phyloP scores from a whole-genome alignment of 2,888 invertebrate species.

The Lasioglossum marginatum region DNA sequence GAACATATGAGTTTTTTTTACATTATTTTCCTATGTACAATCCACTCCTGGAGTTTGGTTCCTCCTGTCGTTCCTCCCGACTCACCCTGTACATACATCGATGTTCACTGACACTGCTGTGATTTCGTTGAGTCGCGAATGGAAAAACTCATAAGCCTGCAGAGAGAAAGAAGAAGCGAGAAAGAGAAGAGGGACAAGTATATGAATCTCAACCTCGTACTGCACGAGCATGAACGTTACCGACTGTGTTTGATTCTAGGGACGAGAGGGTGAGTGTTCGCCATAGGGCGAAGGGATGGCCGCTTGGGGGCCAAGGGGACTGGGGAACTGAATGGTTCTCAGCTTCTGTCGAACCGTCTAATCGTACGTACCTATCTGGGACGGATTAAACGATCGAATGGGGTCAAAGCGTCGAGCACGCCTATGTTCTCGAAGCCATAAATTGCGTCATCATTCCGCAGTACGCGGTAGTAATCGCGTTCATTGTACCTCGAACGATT shows the following conservation, averaged over 20 bases:
- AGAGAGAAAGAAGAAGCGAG: neutral
- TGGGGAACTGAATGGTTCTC: conserved; percentile 60
- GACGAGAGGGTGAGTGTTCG: conserved; percentile 12
- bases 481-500: conserved; percentile 27
- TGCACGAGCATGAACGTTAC: conserved; percentile 27
- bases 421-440: conserved; percentile 57
- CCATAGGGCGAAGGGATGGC: conserved; percentile 33
- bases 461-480: conserved; percentile 59
- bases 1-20: too few relatives aligned
- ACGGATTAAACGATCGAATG: conserved; percentile 71
- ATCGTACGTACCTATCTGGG: conserved; percentile 70
- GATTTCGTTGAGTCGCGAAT: conserved; percentile 53
- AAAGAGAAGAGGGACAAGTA: neutral
- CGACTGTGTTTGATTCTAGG: conserved; percentile 22
- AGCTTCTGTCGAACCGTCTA: conserved; percentile 71
- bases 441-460: conserved; percentile 63
- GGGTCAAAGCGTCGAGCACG: conserved; percentile 58
- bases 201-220: conserved; percentile 28
- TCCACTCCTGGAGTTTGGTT: too few relatives aligned
- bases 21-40: too few relatives aligned
- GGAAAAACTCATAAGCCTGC: conserved; percentile 66
- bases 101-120: conserved; percentile 26
- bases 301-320: conserved; percentile 31
- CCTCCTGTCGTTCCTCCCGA: too few relatives aligned
- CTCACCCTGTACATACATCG: too few relatives aligned